Percentiles rank a stretch among this genome's conserved stretches.
Evolutionary conservation across 30 jellyfish, hydroid and myxozoan genomes (phyloP).

Genomic region (Haliclystus octoradiatus): DNA sequence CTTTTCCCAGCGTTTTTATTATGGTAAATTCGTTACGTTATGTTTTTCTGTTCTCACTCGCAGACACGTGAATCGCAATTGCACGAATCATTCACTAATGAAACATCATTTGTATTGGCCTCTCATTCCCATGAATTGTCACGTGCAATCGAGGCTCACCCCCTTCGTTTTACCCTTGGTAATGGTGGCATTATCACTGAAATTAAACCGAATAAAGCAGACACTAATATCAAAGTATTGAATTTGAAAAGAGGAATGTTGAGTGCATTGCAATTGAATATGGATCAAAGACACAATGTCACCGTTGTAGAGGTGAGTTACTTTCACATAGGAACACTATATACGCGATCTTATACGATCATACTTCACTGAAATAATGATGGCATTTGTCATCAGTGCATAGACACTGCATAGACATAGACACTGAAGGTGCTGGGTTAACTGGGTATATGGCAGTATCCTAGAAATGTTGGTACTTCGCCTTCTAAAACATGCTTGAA

Average conservation of each 20-base stretch:
- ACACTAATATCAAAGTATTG: conserved; percentile 54
- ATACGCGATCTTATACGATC: too few species aligned
- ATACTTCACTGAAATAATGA: too few species aligned
- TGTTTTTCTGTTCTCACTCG: background rate
- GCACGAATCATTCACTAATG: conserved; percentile 45
- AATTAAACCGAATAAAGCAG: conserved; percentile 50
- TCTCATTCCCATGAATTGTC: conserved; percentile 10
- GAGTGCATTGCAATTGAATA: conserved; percentile 60
- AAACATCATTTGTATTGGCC: conserved; percentile 1
- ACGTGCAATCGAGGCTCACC: conserved; percentile 15
- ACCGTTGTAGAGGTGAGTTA: conserved; percentile 28
- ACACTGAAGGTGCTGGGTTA: too few species aligned
- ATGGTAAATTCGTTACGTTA: too few species aligned
- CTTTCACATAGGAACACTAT: too few species aligned
- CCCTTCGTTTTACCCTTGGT: conserved; percentile 44
- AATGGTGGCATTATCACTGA: conserved; percentile 43
- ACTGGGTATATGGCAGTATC: too few species aligned
- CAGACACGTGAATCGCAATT: conserved; percentile 20
- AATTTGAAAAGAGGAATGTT: conserved; percentile 77
- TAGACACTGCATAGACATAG: too few species aligned
- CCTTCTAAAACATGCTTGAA: background rate
- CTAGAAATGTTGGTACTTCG: background rate
- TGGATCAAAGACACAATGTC: conserved; percentile 17
- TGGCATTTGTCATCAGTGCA: too few species aligned
- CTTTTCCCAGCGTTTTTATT: too few species aligned